A percentile compares a stretch with the other conserved stretches of the same genome.
These are phyloP conservation scores for Lutjanus argentimaculatus DNA, from an alignment of 2,797 vertebrate genomes.

Conservation along the genomic window DNA sequence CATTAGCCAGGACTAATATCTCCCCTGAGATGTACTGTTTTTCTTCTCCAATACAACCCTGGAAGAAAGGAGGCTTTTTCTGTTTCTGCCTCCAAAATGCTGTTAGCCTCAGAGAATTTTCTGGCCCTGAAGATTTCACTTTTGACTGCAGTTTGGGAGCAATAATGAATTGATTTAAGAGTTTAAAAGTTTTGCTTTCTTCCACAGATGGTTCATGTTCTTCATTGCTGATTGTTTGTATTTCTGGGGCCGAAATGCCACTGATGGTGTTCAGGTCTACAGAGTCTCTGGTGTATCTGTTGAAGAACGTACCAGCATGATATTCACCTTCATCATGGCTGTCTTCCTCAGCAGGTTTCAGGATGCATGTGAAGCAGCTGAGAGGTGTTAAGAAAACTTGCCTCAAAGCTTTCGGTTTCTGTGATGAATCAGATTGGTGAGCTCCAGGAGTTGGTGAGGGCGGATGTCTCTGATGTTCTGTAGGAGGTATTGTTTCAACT, in stretches of 20 bases:
- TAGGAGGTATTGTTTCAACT: too few relatives aligned
- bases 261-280: neutral
- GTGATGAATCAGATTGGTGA: too few relatives aligned
- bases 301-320: slow-evolving; percentile 1
- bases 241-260: neutral
- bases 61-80: too few relatives aligned
- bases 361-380: slow-evolving; percentile 84
- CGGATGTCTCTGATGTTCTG: too few relatives aligned
- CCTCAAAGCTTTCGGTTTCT: slow-evolving; percentile 38
- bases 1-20: too few relatives aligned
- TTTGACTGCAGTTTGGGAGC: slow-evolving; percentile 3
- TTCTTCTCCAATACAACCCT: too few relatives aligned
- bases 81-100: slow-evolving; percentile 64
- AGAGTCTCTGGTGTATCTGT: slow-evolving; percentile 35
- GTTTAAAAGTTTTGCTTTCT: too few relatives aligned
- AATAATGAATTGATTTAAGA: too few relatives aligned
- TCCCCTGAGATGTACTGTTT: too few relatives aligned
- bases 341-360: slow-evolving; percentile 18
- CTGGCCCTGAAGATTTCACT: slow-evolving; percentile 56
- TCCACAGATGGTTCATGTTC: too few relatives aligned
- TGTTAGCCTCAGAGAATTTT: slow-evolving; percentile 63
- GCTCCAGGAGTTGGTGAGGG: too few relatives aligned
- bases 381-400: slow-evolving; percentile 71
- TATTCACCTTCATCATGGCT: slow-evolving; percentile 6
- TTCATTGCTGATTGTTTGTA: slow-evolving; percentile 11